Conservation (phyloP, 2,797 vertebrate genomes). For the Smutsia gigantea region DNA sequence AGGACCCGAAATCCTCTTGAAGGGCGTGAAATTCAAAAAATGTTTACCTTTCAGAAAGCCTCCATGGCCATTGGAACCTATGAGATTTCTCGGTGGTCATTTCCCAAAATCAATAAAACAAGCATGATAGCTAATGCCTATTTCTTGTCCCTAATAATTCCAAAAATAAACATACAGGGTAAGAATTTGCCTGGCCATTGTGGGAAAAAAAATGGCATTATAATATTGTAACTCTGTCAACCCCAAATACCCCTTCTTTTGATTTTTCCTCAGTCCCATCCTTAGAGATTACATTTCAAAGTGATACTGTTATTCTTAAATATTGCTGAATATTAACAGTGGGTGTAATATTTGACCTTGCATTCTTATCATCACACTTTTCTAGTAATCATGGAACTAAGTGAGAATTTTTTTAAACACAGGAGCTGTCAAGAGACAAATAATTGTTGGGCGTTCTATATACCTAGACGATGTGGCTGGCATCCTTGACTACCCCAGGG, state of each 20-base stretch:
- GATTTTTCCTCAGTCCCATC: not conserved
- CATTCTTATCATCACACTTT: not conserved
- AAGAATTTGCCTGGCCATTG: not conserved
- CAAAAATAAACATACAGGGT: not conserved
- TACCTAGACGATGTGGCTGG: not conserved
- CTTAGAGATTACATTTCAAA: not conserved
- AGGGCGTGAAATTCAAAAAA: not conserved
- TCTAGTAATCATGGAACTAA: not conserved
- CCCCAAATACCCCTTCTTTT: not conserved
- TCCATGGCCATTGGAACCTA: too few relatives aligned
- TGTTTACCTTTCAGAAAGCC: not conserved
- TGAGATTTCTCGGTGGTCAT: not conserved
- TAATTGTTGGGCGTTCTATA: accelerated
- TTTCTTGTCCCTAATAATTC: not conserved
- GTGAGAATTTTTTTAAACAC: not conserved
- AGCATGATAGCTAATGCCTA: not conserved
- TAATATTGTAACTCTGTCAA: not conserved
- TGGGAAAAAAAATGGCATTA: not conserved
- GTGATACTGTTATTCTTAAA: not conserved
- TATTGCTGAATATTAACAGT: not conserved
- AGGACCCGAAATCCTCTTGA: not conserved
- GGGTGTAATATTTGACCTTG: not conserved
- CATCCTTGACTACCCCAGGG: not conserved
- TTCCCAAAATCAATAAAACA: not conserved
- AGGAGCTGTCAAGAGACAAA: not conserved